A percentile compares a stretch with the other conserved stretches of the same genome.
phyloP scores from a whole-genome alignment of 2,113 vertebrate species.

The Elachura formosa region DNA sequence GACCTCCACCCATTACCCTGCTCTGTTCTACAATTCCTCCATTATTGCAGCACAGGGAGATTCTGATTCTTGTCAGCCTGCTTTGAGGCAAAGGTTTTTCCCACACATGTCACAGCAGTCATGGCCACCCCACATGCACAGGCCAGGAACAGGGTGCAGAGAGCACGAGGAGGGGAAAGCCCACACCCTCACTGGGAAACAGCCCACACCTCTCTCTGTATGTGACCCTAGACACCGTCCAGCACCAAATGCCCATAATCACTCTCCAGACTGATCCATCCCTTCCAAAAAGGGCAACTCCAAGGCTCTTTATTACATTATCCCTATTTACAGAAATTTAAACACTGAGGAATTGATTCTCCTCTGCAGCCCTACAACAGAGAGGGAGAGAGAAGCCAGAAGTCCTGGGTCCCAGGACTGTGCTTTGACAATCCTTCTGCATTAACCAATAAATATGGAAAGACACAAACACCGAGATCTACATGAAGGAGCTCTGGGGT shows the following conservation, averaged over 20 bases:
- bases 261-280: not conserved
- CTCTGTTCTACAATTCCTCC: not conserved
- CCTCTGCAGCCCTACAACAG: not conserved
- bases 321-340: not conserved
- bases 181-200: not conserved
- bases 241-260: not conserved
- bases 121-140: accelerated
- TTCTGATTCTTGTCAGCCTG: not conserved
- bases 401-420: not conserved
- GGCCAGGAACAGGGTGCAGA: not conserved
- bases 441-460: not conserved
- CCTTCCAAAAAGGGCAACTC: not conserved
- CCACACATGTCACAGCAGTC: accelerated
- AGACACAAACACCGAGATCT: not conserved
- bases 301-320: not conserved
- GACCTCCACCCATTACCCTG: not conserved
- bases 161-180: not conserved
- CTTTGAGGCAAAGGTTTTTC: not conserved
- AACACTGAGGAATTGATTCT: not conserved
- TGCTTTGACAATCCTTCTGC: accelerated
- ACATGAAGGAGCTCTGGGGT: not conserved
- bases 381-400: not conserved
- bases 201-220: not conserved
- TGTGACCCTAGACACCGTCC: not conserved
- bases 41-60: not conserved